Evolutionary conservation across 2,797 vertebrate species (phyloP), one percentile per base, ranked within the genome.

Genomic region (Aeoliscus strigatus): DNA sequence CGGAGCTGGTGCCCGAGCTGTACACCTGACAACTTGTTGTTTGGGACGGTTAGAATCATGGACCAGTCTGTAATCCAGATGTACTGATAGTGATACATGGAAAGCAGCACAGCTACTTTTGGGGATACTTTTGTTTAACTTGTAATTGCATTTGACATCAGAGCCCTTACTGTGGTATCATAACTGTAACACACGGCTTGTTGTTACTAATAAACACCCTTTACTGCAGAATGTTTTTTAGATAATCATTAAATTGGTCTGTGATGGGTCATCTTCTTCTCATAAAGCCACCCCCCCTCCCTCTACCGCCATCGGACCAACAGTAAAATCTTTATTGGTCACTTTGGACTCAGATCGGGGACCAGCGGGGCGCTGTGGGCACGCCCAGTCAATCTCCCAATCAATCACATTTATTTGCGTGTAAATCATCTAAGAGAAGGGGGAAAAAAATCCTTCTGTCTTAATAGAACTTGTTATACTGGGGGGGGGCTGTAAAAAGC

Each of bases 291-390:
- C 60, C 37, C 17, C 5, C 32, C 51, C 26, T 31, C 17, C 38
- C 6, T 31, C 23, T 56, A 64, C 17, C 15, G 46, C 47, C 51
- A 27, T 44, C 39, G 1, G 11, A 60, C 65, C 65, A 44, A 70
- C 53, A 51, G 57, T 77, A 70, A 69, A 53, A 2, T 51, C 61
- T 85, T 83, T 81, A 83, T 79, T 70, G 64, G 53, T 70, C 70
- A 66, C 59, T 75, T 58, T 51, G 61, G 67, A 31, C 14, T 8
- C 37, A 46, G 45, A 65, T 38, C 41, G n/a, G 54, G 60, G 35
- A 52, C 65, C 65, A 73, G 66, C 56, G 44, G 59, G 61, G 57
- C 30, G 48, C 61, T 69, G 33, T 41, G 52, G 53, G 28, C 29
- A 46, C 18, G 18, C 30, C 67, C 56, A 66, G 51, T 53, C 64